Percentiles rank a stretch among this genome's conserved stretches.
Conservation (phyloP, 2,113 vertebrate species). For the Sakesphorus luctuosus region DNA sequence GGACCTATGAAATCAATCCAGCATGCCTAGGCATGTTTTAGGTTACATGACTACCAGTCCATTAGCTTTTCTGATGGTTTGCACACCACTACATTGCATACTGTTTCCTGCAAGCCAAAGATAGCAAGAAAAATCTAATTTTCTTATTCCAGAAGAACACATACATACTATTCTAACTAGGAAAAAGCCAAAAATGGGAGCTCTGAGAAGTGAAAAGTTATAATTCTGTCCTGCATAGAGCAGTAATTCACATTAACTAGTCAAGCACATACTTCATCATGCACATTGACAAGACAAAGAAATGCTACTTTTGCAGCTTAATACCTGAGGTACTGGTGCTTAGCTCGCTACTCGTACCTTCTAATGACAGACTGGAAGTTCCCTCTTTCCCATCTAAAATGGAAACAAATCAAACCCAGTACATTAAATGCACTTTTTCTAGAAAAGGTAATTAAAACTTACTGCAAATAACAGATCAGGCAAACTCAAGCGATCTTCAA, state of each 20-base stretch:
- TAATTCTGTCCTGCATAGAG: not conserved
- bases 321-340: constrained; percentile 90
- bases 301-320: not conserved
- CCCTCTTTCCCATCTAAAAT: constrained; percentile 64
- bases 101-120: not conserved
- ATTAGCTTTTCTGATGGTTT: not conserved
- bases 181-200: not conserved
- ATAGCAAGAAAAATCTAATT: not conserved
- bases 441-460: not conserved
- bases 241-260: not conserved
- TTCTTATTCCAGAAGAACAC: not conserved
- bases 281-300: not conserved
- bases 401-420: not conserved
- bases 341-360: constrained; percentile 85
- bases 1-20: not conserved
- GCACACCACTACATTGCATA: not conserved
- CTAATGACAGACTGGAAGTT: constrained; percentile 68
- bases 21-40: not conserved
- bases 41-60: not conserved
- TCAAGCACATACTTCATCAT: not conserved
- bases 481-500: not conserved
- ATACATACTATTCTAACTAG: not conserved
- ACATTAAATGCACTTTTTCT: not conserved
- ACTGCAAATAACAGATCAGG: not conserved
- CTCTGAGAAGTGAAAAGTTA: not conserved